phyloP scores from a whole-genome alignment of 2,113 vertebrate species.

The Bujurquina vittata region DNA sequence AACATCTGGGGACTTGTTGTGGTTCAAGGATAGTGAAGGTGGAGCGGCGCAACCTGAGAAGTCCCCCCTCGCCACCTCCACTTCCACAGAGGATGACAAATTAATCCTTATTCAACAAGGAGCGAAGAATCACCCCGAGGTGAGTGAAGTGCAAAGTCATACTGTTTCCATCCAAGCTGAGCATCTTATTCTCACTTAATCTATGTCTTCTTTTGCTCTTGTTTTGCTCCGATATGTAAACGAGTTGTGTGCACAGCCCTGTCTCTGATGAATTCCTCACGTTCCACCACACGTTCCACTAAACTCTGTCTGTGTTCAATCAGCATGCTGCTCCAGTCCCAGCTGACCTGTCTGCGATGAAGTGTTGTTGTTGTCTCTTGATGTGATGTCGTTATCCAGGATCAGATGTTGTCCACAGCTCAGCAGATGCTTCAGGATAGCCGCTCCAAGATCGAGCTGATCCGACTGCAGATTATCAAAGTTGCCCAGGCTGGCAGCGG shows the following conservation, averaged over 20 bases:
- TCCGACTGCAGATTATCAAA: conserved; percentile 78
- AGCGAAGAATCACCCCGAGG: conserved; percentile 52
- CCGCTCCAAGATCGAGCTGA: conserved; percentile 79
- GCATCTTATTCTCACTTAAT: conserved; percentile 21
- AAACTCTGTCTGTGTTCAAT: neutral
- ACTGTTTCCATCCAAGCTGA: conserved; percentile 14
- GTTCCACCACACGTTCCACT: conserved; percentile 13
- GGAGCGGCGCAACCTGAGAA: conserved; percentile 60
- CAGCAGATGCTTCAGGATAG: conserved; percentile 81
- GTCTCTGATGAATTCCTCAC: neutral
- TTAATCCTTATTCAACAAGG: conserved; percentile 64
- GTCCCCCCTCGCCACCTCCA: conserved; percentile 7
- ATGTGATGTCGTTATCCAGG: conserved; percentile 64
- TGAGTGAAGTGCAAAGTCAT: conserved; percentile 71
- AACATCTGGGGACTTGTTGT: conserved; percentile 55
- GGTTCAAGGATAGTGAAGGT: conserved; percentile 72
- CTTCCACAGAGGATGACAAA: conserved; percentile 60
- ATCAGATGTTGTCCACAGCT: conserved; percentile 78
- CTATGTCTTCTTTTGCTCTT: conserved; percentile 1
- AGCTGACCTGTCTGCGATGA: conserved; percentile 19
- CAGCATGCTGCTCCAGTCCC: neutral
- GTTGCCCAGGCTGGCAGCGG: conserved; percentile 67
- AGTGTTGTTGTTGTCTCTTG: conserved; percentile 24
- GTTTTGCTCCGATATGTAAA: conserved; percentile 10
- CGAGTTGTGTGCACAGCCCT: neutral